Evolutionary conservation across 2,797 vertebrate species (phyloP).

Genomic region (Dryobates pubescens): DNA sequence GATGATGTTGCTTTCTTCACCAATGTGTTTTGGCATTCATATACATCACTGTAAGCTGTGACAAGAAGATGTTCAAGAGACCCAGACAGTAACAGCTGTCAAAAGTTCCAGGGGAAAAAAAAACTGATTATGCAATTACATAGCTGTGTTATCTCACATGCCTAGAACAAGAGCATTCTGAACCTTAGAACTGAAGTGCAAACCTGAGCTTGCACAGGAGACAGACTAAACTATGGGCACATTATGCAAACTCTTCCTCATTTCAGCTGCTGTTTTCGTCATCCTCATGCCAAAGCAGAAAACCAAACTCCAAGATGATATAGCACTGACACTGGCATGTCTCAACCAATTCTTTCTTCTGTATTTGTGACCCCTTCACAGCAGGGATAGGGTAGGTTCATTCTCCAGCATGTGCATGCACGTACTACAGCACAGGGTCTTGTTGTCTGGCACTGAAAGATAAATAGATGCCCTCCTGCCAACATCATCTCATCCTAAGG

Average conservation of each 20-base stretch:
- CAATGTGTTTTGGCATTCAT: background rate
- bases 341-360: background rate
- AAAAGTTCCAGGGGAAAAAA: background rate
- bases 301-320: background rate
- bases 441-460: background rate
- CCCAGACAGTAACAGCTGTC: background rate
- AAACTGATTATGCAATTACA: background rate
- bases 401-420: background rate
- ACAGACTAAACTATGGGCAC: background rate
- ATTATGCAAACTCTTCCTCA: background rate
- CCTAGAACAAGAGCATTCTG: background rate
- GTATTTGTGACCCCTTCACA: background rate
- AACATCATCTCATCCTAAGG: background rate
- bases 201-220: background rate
- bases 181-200: background rate
- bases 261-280: background rate
- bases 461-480: conserved; percentile 7
- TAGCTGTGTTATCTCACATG: background rate
- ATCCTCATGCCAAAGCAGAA: background rate
- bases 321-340: background rate
- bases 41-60: background rate
- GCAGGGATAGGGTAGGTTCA: background rate
- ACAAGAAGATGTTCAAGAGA: background rate
- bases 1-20: background rate
- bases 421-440: background rate